Conservation (phyloP, 1,140 invertebrate species). For the Drosophila sp. region DNA sequence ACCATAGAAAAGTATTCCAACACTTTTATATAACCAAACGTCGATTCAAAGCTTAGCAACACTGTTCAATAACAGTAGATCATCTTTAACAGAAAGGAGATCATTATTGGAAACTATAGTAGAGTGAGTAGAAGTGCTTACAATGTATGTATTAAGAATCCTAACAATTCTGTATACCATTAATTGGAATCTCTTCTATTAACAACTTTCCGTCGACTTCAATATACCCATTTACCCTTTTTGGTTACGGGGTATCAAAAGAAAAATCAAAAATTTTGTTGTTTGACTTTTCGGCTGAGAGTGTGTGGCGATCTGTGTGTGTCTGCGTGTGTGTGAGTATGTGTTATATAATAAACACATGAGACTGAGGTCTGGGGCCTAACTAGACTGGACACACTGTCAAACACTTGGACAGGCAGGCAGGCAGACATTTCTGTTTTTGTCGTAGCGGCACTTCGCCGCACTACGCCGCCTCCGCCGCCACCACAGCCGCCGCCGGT, state of each 20-base stretch:
- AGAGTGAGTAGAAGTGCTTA: no score
- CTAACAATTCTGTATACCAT: no score
- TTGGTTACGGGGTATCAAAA: conserved; percentile 3
- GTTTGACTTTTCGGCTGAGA: conserved; percentile 16
- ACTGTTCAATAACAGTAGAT: no score
- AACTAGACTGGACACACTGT: conserved; percentile 45
- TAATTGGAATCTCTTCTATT: no score
- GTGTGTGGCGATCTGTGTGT: not conserved
- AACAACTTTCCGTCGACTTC: no score
- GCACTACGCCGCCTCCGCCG: not conserved
- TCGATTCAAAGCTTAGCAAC: no score
- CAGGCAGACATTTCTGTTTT: conserved; percentile 20
- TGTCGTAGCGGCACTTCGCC: not conserved
- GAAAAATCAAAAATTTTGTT: conserved; percentile 8
- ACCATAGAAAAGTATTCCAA: no score
- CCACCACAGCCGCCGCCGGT: conserved; percentile 13
- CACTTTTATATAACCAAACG: no score
- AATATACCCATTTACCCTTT: not conserved
- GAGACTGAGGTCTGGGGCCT: conserved; percentile 34
- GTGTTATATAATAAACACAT: conserved; percentile 52
- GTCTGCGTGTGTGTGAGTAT: not conserved
- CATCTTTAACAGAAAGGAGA: no score
- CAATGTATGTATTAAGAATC: no score
- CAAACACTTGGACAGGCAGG: conserved; percentile 31
- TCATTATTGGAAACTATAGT: no score